Conservation (phyloP, 2,888 invertebrate species). For the Lissonota sp. region DNA sequence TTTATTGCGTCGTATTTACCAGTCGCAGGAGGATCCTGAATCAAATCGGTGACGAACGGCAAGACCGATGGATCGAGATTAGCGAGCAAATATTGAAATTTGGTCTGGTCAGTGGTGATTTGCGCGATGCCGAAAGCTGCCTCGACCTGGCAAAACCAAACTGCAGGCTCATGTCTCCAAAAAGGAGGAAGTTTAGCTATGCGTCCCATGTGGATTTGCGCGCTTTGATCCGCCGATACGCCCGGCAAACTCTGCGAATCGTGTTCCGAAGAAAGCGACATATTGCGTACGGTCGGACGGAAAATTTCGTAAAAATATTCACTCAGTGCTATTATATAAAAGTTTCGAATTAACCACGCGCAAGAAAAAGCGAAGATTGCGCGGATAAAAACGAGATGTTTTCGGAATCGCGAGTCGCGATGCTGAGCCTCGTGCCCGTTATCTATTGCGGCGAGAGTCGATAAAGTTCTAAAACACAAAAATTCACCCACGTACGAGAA, state of each 20-base stretch:
- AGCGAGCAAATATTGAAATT: conserved; percentile 4
- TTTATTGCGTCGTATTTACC: conserved; percentile 37
- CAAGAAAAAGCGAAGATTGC: conserved; percentile 5
- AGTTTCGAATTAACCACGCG: neutral
- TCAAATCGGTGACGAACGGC: conserved; percentile 31
- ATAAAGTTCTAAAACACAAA: neutral
- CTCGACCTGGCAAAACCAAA: conserved; percentile 33
- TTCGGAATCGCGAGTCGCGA: no score
- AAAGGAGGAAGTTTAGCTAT: conserved; percentile 25
- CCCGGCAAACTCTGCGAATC: no score
- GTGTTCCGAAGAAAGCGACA: neutral
- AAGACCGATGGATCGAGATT: conserved; percentile 14
- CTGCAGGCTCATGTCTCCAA: conserved; percentile 5
- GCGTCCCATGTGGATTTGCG: conserved; percentile 7
- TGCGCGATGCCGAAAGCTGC: conserved; percentile 12
- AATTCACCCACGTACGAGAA: neutral
- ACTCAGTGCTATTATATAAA: neutral
- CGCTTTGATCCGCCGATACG: no score
- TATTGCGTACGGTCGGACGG: neutral
- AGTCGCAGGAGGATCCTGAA: conserved; percentile 24
- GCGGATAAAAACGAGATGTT: neutral
- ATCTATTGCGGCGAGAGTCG: neutral
- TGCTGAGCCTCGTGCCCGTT: no score
- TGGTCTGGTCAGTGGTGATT: conserved; percentile 4
- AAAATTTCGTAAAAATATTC: neutral